phyloP scores from a whole-genome alignment of 2,113 vertebrate genomes.

The cat (Felis catus) region DNA sequence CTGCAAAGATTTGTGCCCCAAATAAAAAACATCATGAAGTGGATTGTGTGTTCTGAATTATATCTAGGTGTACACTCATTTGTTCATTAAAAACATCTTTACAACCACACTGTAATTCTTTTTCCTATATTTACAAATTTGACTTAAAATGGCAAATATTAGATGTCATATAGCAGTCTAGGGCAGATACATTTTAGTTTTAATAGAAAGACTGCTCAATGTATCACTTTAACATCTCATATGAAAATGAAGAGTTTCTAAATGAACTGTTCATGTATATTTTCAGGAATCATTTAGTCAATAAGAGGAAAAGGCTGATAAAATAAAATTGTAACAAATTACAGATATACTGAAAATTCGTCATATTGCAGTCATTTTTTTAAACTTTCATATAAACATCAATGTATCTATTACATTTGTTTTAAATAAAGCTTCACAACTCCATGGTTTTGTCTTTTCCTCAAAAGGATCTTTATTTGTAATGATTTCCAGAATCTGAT shows the following conservation, averaged over 20 bases:
- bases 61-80: not conserved
- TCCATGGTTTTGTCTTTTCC: not conserved
- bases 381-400: not conserved
- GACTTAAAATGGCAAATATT: not conserved
- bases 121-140: not conserved
- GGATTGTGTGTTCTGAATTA: not conserved
- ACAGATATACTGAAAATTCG: not conserved
- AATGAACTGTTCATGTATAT: not conserved
- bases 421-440: not conserved
- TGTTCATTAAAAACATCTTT: not conserved
- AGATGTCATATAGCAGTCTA: not conserved
- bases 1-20: not conserved
- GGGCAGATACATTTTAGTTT: not conserved
- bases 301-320: not conserved
- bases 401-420: not conserved
- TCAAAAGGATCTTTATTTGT: not conserved
- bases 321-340: not conserved
- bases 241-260: not conserved
- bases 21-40: not conserved
- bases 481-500: not conserved
- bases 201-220: not conserved
- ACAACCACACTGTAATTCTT: not conserved
- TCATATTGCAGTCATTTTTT: not conserved
- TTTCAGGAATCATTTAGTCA: not conserved
- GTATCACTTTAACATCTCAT: not conserved